Conservation (phyloP, 2,113 vertebrate genomes). For the Typhlomys cinereus region DNA sequence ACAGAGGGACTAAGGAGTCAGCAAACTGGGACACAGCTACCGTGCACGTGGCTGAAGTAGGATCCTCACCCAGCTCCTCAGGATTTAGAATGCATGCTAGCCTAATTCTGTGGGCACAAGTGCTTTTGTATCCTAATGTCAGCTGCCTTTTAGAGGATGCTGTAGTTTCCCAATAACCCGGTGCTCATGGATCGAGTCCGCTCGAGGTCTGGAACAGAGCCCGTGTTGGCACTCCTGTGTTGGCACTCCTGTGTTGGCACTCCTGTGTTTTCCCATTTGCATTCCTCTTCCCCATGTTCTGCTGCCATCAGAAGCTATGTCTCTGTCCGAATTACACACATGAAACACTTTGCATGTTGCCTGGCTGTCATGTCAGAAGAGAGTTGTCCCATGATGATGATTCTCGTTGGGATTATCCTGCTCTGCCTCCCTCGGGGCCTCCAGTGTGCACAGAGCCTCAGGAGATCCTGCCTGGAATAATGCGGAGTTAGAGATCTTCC, state of each 20-base stretch:
- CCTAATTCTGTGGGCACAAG: neutral
- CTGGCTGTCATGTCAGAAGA: neutral
- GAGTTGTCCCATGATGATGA: neutral
- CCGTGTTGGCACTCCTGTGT: neutral
- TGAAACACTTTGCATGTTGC: neutral
- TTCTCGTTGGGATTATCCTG: neutral
- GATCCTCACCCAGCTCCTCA: neutral
- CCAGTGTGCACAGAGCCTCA: neutral
- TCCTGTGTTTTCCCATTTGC: too few species aligned
- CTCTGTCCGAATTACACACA: neutral
- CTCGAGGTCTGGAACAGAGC: neutral
- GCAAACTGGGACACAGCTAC: neutral
- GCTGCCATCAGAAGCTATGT: neutral
- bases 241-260: accelerated
- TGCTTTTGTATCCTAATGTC: neutral
- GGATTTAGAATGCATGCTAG: neutral
- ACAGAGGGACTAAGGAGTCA: neutral
- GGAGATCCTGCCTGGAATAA: neutral
- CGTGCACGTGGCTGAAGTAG: neutral
- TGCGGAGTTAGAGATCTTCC: too few species aligned
- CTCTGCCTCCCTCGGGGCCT: neutral
- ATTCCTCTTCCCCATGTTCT: neutral
- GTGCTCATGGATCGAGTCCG: neutral
- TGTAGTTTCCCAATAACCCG: neutral
- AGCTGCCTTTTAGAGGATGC: neutral